These are phyloP conservation scores for Cyprinus carpio DNA, from an alignment of 2,113 vertebrate genomes.

Conservation along the genomic window DNA sequence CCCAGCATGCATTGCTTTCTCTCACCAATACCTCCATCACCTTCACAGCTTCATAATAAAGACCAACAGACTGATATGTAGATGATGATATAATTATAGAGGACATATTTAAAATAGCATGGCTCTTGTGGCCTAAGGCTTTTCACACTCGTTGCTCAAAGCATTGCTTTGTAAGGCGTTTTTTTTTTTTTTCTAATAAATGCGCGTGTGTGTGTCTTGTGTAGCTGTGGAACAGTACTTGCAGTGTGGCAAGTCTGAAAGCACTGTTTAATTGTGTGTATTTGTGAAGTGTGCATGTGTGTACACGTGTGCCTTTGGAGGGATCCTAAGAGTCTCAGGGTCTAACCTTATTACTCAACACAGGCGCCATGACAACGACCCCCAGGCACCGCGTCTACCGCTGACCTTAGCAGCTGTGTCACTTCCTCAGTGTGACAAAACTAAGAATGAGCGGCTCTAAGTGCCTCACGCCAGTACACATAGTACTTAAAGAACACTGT, in stretches of 20 bases:
- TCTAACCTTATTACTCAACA: slow-evolving; percentile 61
- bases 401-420: slow-evolving; percentile 78
- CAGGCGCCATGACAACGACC: slow-evolving; percentile 71
- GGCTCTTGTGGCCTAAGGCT: slow-evolving; percentile 31
- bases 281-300: slow-evolving; percentile 6
- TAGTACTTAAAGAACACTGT: slow-evolving; percentile 12
- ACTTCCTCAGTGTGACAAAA: slow-evolving; percentile 73
- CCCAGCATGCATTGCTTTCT: slow-evolving; percentile 73
- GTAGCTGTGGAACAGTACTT: slow-evolving; percentile 26
- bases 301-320: slow-evolving; percentile 25
- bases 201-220: background rate
- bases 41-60: slow-evolving; percentile 61
- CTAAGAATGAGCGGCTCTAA: slow-evolving; percentile 57
- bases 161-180: background rate
- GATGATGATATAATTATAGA: slow-evolving; percentile 71
- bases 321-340: slow-evolving; percentile 49
- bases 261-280: slow-evolving; percentile 3
- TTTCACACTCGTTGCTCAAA: slow-evolving; percentile 18
- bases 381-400: slow-evolving; percentile 64
- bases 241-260: background rate
- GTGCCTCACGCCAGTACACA: background rate
- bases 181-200: slow-evolving; percentile 23
- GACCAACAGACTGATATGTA: slow-evolving; percentile 74
- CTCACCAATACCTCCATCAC: slow-evolving; percentile 71
- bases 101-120: slow-evolving; percentile 32